Conservation (phyloP, 1,140 invertebrate genomes). For the Drosophila lacteicornis region DNA sequence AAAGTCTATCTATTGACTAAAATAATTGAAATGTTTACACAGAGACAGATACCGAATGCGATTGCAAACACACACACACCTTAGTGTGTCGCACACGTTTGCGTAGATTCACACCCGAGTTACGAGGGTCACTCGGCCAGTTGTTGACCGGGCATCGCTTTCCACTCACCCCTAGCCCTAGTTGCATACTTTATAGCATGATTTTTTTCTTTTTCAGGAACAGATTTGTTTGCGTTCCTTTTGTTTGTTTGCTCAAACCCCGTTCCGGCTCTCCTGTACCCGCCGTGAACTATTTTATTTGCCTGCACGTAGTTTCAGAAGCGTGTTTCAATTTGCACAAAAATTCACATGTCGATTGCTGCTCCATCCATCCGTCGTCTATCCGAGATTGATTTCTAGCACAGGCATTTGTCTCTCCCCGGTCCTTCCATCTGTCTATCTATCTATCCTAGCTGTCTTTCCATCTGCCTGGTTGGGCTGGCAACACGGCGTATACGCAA, state of each 20-base stretch:
- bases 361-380: constrained; percentile 54
- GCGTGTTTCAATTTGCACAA: constrained; percentile 80
- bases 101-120: constrained; percentile 4
- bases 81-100: constrained; percentile 18
- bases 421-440: constrained; percentile 7
- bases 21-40: constrained; percentile 36
- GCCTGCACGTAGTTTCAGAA: constrained; percentile 72
- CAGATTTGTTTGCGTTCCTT: constrained; percentile 71
- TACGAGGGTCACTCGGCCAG: constrained; percentile 29
- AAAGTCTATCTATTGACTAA: constrained; percentile 3
- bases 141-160: constrained; percentile 11
- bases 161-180: constrained; percentile 17
- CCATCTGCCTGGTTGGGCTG: constrained; percentile 10
- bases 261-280: neutral
- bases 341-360: constrained; percentile 75
- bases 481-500: constrained; percentile 51
- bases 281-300: constrained; percentile 54
- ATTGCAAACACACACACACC: constrained; percentile 6
- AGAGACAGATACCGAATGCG: neutral
- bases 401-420: constrained; percentile 41
- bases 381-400: constrained; percentile 75
- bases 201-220: constrained; percentile 49
- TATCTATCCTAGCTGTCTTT: constrained; percentile 6
- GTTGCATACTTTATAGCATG: constrained; percentile 74
- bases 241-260: constrained; percentile 64